Evolutionary conservation across 2,797 vertebrate species (phyloP).

Genomic region (Capromys pilorides): DNA sequence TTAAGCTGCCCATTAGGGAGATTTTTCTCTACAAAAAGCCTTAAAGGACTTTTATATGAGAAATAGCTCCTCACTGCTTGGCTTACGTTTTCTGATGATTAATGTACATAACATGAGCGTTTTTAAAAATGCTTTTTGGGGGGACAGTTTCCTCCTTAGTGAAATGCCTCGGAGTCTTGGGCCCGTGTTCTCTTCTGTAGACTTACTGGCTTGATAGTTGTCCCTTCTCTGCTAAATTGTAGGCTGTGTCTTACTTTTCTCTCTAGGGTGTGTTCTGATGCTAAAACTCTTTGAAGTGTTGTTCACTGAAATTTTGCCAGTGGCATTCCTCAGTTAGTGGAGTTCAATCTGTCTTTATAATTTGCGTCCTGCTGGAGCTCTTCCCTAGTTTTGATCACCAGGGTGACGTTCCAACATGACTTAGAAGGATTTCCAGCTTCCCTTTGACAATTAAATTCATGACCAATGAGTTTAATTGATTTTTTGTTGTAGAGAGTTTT

Average conservation of each 20-base stretch:
- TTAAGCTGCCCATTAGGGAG: neutral
- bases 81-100: neutral
- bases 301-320: neutral
- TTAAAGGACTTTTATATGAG: neutral
- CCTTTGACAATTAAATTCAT: neutral
- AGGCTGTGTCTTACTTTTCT: neutral
- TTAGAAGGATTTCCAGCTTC: neutral
- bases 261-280: neutral
- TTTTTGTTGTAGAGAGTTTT: neutral
- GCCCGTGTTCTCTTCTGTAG: neutral
- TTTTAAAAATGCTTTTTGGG: neutral
- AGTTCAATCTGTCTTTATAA: neutral
- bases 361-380: neutral
- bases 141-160: neutral
- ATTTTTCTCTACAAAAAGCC: neutral
- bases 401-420: neutral
- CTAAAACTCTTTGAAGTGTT: neutral
- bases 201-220: neutral
- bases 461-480: neutral
- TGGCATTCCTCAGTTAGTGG: neutral
- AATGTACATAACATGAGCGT: neutral
- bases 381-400: neutral
- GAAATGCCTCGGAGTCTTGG: neutral
- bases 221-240: neutral
- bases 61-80: neutral